Evolutionary conservation across 1,140 invertebrate genomes (phyloP), one percentile per base, ranked within the genome.

Genomic region (Aphaenogaster ashmeadi): DNA sequence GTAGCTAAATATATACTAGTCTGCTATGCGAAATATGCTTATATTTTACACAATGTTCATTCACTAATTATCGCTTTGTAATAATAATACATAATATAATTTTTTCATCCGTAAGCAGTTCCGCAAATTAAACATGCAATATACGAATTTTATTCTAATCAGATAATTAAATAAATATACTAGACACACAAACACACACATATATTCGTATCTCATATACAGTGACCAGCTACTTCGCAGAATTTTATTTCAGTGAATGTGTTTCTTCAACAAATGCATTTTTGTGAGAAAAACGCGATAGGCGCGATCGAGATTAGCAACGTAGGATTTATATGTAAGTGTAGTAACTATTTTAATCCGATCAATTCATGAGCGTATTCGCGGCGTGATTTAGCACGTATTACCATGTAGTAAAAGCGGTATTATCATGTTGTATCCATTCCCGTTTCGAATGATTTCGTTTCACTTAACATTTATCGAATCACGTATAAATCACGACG

Each of bases 381-480:
- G 13, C 69, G 54, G 18, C 15, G 13, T 11, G 36, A 77, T 77
- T 18, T 60, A 36, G 7, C 21, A 21, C 21, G 4, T 41, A 54
- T 67, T 54, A 38, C 2, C 27, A 13, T 9, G 9, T 66, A 38
- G 38, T 79, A 66, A 66, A 38, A 50, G 41, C 27, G 6, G 41
- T 64, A 64, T 64, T 64, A 64, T 3, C 33, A 38, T 27, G 7
- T 38, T 33, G 6, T 66, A 52, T 6, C 13, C 62, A 18, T 47
- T 66, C 5, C 27, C 58, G 27, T 67, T 67, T 44, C 41, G 41
- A 66, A 79, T n/a, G 0, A 36, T 79, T 64, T 66, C 18, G 11
- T 79, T 79, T 64, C 38, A 62, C 18, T 79, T 47, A 66, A 64
- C 11, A 4, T 60, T 79, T 11, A 66, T 79, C 6, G 18, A 64